Conservation (phyloP, 2,888 invertebrate species). For the Perdita meconis region DNA sequence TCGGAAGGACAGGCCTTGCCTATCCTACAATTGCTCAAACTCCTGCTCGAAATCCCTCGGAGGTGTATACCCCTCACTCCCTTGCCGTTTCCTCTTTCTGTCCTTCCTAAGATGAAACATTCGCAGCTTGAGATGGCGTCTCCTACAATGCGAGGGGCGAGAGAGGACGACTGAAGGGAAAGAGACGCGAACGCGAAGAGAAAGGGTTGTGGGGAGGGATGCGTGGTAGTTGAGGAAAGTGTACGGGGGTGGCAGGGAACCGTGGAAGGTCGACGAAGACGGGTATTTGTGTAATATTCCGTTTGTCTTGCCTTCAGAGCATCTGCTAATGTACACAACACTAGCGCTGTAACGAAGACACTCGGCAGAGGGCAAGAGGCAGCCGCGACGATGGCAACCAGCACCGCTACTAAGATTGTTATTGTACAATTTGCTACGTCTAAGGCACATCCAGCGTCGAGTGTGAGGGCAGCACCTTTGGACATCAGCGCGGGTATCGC, state of each 20-base stretch:
- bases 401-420: slow-evolving; percentile 82
- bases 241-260: slow-evolving; percentile 53
- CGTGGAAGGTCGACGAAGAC: slow-evolving; percentile 65
- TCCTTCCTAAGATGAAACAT: slow-evolving; percentile 80
- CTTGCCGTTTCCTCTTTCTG: slow-evolving; percentile 57
- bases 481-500: slow-evolving; percentile 82
- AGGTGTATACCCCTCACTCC: slow-evolving; percentile 74
- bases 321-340: slow-evolving; percentile 84
- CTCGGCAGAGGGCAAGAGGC: slow-evolving; percentile 60
- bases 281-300: slow-evolving; percentile 84
- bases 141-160: slow-evolving; percentile 60
- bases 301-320: slow-evolving; percentile 84
- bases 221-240: slow-evolving; percentile 62
- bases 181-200: slow-evolving; percentile 9
- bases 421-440: slow-evolving; percentile 84
- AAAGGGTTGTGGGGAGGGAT: slow-evolving; percentile 16
- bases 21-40: slow-evolving; percentile 81
- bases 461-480: slow-evolving; percentile 83
- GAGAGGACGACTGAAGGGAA: slow-evolving; percentile 18
- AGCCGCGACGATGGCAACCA: slow-evolving; percentile 71
- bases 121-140: slow-evolving; percentile 77
- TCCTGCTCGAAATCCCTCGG: slow-evolving; percentile 75
- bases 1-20: slow-evolving; percentile 77
- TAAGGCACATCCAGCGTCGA: slow-evolving; percentile 75
- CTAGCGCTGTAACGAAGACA: slow-evolving; percentile 70